Evolutionary conservation across 1,140 invertebrate species (phyloP).

Genomic region (Lamellibrachia luymesi): DNA sequence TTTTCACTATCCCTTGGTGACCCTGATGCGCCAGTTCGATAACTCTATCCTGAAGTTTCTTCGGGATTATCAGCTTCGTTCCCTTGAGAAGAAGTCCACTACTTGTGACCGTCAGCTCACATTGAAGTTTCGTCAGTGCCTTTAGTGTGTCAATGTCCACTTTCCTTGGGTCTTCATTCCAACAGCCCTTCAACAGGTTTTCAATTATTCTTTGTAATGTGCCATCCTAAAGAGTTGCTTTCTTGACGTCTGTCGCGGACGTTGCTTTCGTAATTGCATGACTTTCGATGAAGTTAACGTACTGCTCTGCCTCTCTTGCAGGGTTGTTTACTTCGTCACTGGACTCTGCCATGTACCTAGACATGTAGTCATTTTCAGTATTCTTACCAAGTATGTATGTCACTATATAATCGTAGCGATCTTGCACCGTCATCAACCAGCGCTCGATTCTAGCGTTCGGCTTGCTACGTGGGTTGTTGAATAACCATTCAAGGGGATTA

Average conservation of each 20-base stretch:
- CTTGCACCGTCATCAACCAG: conserved; percentile 12
- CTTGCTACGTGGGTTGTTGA: not conserved
- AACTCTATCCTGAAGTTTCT: too few relatives aligned
- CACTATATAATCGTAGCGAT: not conserved
- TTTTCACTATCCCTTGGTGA: too few relatives aligned
- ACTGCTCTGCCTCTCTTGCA: too few relatives aligned
- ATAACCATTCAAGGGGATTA: conserved; percentile 10
- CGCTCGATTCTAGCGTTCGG: not conserved
- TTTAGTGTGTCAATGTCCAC: too few relatives aligned
- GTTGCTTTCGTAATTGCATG: not conserved
- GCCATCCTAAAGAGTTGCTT: not conserved
- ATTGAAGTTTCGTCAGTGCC: too few relatives aligned
- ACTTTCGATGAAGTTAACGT: not conserved
- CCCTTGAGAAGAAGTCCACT: too few relatives aligned
- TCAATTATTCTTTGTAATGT: conserved; percentile 2
- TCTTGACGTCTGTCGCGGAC: conserved; percentile 9
- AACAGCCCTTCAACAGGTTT: too few relatives aligned
- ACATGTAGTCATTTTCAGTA: not conserved
- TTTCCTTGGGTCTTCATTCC: too few relatives aligned
- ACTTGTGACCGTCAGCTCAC: too few relatives aligned
- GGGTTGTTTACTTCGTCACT: not conserved
- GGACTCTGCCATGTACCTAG: not conserved
- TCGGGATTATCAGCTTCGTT: too few relatives aligned
- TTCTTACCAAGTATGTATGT: conserved; percentile 7
- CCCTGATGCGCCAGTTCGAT: too few relatives aligned